A percentile compares a stretch with the other conserved stretches of the same genome.
These are phyloP conservation scores for Chrysomela aeneicollis DNA, from an alignment of 2,888 invertebrate genomes.

Conservation along the genomic window DNA sequence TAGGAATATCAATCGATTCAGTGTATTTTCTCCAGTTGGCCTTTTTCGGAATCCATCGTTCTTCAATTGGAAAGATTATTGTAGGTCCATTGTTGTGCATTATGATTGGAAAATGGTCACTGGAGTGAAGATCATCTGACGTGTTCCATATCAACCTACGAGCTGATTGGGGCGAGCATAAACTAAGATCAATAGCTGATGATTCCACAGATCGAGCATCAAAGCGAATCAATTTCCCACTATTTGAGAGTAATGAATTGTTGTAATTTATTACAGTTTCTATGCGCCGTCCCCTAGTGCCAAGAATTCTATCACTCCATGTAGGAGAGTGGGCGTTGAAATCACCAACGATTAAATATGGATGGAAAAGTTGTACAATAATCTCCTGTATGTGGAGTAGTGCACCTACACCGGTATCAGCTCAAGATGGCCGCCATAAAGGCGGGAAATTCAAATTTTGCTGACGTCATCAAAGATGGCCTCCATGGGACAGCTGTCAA, in stretches of 20 bases:
- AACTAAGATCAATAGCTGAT: conserved; percentile 4
- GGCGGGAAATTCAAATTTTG: too few relatives aligned
- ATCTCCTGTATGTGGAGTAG: not conserved
- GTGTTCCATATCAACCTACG: not conserved
- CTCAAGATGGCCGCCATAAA: too few relatives aligned
- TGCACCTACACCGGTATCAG: too few relatives aligned
- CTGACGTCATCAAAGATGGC: too few relatives aligned
- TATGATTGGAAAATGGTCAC: conserved; percentile 1
- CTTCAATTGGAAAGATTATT: not conserved
- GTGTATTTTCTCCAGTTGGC: conserved; percentile 2
- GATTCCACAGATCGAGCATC: not conserved
- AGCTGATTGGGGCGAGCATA: not conserved
- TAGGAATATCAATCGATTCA: not conserved
- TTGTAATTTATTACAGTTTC: too few relatives aligned
- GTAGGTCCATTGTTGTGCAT: not conserved
- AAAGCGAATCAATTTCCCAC: not conserved
- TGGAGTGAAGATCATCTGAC: conserved; percentile 5
- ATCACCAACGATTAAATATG: not conserved
- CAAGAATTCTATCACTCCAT: too few relatives aligned
- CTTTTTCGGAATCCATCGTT: not conserved
- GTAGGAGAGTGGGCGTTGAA: not conserved
- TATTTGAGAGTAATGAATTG: not conserved
- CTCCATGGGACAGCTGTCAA: too few relatives aligned
- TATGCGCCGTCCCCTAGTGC: too few relatives aligned
- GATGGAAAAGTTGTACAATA: not conserved